Percentiles rank a stretch among this genome's conserved stretches.
These are phyloP conservation scores for Pimpla rufipes DNA, from an alignment of 2,888 invertebrate species.

Conservation along the genomic window DNA sequence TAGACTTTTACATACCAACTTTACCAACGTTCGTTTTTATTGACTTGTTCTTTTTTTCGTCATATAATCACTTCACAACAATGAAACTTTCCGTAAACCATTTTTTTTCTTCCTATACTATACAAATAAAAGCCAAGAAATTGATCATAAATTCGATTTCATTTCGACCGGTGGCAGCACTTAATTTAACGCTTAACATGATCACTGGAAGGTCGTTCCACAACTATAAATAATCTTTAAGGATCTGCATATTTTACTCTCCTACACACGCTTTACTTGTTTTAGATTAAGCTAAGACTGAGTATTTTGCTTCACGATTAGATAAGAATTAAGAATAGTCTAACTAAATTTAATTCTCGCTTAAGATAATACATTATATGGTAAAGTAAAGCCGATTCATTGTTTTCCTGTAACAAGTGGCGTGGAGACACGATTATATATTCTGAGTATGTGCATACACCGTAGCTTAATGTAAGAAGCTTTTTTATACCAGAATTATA, in stretches of 20 bases:
- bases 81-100: slow-evolving; percentile 10
- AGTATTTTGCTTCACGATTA: neutral
- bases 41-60: slow-evolving; percentile 10
- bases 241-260: neutral
- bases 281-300: neutral
- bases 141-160: neutral
- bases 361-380: neutral
- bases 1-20: neutral
- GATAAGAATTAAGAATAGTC: neutral
- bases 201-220: neutral
- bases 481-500: neutral
- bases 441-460: neutral
- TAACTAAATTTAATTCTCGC: neutral
- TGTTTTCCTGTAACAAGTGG: neutral
- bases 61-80: slow-evolving; percentile 4
- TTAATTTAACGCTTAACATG: neutral
- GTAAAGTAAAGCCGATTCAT: neutral
- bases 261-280: slow-evolving; percentile 1
- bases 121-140: neutral
- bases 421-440: neutral
- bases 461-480: slow-evolving; percentile 3
- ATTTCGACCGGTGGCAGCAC: neutral
- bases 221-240: neutral
- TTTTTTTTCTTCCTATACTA: slow-evolving; percentile 19
- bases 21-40: neutral